Conservation (phyloP, 2,888 invertebrate genomes). For the Lepas anatifera region DNA sequence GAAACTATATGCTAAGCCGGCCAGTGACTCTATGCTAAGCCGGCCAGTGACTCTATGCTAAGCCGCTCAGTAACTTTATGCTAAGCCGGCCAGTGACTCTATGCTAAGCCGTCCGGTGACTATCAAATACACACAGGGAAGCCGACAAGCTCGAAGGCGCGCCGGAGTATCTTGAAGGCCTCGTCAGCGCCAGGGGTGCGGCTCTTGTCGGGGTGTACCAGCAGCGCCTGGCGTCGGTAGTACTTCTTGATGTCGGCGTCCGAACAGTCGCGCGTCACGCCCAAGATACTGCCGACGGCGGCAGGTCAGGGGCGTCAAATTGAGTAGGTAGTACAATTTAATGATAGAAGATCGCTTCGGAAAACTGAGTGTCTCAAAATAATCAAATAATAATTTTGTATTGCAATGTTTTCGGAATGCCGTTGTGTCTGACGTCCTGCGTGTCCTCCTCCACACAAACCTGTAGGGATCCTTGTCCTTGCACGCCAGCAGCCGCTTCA, state of each 20-base stretch:
- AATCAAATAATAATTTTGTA: no score
- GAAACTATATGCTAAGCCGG: no score
- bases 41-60: no score
- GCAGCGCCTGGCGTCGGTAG: slow-evolving; percentile 82
- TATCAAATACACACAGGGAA: slow-evolving; percentile 60
- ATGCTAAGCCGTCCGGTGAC: no score
- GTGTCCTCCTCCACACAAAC: slow-evolving; percentile 37
- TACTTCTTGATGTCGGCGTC: slow-evolving; percentile 91
- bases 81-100: no score
- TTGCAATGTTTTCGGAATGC: no score
- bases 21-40: no score
- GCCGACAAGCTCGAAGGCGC: slow-evolving; percentile 89
- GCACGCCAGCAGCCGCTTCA: slow-evolving; percentile 81
- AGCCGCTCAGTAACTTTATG: no score
- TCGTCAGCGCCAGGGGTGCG: slow-evolving; percentile 90
- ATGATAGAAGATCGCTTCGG: no score
- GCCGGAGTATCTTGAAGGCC: slow-evolving; percentile 88
- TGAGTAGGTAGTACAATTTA: no score
- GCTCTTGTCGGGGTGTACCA: slow-evolving; percentile 94
- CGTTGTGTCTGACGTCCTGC: no score
- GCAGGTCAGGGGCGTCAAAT: neutral
- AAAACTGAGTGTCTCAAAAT: no score
- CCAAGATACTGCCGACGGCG: slow-evolving; percentile 53
- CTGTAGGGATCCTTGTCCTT: slow-evolving; percentile 94
- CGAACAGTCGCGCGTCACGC: slow-evolving; percentile 71